Evolutionary conservation across 2,888 invertebrate species (phyloP).

Genomic region (Cynaeus angustus): DNA sequence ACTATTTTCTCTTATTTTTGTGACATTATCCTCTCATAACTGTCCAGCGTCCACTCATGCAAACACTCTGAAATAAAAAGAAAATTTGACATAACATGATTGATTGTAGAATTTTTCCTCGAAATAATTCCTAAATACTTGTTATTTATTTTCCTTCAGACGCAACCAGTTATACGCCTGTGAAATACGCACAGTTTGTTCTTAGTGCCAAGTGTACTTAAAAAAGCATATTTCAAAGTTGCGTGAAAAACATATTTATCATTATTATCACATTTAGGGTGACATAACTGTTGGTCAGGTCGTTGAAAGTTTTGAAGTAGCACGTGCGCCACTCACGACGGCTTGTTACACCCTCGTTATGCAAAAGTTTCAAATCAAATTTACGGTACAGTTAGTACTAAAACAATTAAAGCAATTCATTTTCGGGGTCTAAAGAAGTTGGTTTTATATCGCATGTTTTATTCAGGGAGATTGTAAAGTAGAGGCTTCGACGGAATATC

Average conservation of each 20-base stretch:
- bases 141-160: background rate
- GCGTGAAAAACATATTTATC: constrained; percentile 56
- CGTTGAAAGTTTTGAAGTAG: constrained; percentile 55
- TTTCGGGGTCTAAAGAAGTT: constrained; percentile 43
- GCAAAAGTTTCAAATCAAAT: constrained; percentile 63
- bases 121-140: too few relatives aligned
- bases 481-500: constrained; percentile 1
- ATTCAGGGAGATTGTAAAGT: constrained; percentile 40
- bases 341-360: constrained; percentile 56
- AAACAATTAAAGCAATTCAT: constrained; percentile 61
- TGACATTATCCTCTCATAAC: too few relatives aligned
- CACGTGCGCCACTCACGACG: constrained; percentile 55
- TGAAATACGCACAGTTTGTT: constrained; percentile 4
- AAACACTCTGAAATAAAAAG: too few relatives aligned
- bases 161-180: constrained; percentile 34
- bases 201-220: constrained; percentile 24
- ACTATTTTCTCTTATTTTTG: too few relatives aligned
- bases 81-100: too few relatives aligned
- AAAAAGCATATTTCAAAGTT: constrained; percentile 44
- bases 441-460: constrained; percentile 39
- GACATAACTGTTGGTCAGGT: constrained; percentile 59
- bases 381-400: constrained; percentile 61
- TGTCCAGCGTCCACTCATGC: too few relatives aligned
- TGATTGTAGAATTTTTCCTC: too few relatives aligned
- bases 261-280: constrained; percentile 61